These are phyloP conservation scores for Carpatolechia fugitivella DNA, from an alignment of 2,888 invertebrate genomes.

Conservation along the genomic window DNA sequence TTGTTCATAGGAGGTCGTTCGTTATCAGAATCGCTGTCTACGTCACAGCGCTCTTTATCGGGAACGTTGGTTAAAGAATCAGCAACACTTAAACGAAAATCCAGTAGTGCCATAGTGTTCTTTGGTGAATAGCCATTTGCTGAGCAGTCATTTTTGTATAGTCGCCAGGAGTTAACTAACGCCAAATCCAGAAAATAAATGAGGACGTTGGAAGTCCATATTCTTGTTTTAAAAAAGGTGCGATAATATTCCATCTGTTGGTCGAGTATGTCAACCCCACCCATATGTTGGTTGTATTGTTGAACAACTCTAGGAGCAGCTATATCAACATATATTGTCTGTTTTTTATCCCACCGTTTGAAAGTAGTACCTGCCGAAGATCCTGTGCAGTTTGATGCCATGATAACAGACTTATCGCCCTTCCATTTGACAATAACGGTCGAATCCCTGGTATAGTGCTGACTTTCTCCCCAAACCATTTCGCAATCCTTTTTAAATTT, in stretches of 20 bases:
- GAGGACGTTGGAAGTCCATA: slow-evolving; percentile 36
- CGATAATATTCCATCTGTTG: slow-evolving; percentile 32
- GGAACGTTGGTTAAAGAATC: slow-evolving; percentile 16
- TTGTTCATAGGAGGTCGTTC: background rate
- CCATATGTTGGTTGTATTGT: slow-evolving; percentile 25
- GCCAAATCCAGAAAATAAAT: slow-evolving; percentile 33
- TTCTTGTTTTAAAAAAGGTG: slow-evolving; percentile 34
- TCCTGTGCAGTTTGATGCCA: too few species aligned
- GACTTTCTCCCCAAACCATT: too few species aligned
- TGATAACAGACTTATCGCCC: too few species aligned
- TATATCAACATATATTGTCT: too few species aligned
- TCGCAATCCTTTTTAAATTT: too few species aligned
- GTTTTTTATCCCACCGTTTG: too few species aligned
- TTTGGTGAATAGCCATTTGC: background rate
- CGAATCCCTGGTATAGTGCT: too few species aligned
- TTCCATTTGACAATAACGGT: too few species aligned
- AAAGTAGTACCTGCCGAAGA: too few species aligned
- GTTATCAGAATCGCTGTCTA: too few species aligned
- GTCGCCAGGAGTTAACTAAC: slow-evolving; percentile 30
- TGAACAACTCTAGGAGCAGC: too few species aligned
- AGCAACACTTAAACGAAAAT: slow-evolving; percentile 13
- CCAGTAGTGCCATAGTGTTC: slow-evolving; percentile 8
- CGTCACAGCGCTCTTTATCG: slow-evolving; percentile 10
- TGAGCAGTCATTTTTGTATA: slow-evolving; percentile 23
- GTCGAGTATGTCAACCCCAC: slow-evolving; percentile 28